Evolutionary conservation across 2,888 invertebrate genomes (phyloP).

Genomic region (Cylloceria caligata): DNA sequence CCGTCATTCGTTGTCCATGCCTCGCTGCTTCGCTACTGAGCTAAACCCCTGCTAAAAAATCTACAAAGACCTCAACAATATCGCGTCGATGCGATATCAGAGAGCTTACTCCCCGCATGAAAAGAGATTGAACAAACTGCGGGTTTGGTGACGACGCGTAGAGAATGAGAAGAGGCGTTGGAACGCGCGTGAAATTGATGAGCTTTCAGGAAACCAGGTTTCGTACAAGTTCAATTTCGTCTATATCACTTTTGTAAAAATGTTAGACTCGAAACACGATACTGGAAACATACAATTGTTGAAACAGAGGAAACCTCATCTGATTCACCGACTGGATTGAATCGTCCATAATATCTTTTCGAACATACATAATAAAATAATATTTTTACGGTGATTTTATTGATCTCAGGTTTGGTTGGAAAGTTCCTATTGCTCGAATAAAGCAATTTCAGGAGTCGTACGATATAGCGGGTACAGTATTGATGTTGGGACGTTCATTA

Average conservation of each 20-base stretch:
- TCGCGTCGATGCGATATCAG: neutral
- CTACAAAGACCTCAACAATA: neutral
- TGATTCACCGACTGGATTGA: neutral
- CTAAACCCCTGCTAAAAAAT: neutral
- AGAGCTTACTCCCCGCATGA: neutral
- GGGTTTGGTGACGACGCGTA: neutral
- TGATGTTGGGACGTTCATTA: conserved; percentile 30
- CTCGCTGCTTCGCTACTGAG: neutral
- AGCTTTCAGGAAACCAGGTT: neutral
- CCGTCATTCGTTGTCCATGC: neutral
- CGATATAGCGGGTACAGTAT: conserved; percentile 16
- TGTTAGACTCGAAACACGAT: neutral
- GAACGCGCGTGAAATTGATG: neutral
- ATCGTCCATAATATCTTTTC: no score
- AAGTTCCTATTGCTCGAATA: neutral
- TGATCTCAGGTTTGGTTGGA: neutral
- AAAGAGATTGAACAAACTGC: neutral
- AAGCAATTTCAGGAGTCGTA: neutral
- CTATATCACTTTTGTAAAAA: neutral
- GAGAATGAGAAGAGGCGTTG: neutral
- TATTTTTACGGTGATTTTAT: no score
- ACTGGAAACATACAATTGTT: neutral
- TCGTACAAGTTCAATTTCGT: neutral
- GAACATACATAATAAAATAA: neutral
- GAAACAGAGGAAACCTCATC: neutral